A percentile compares a stretch with the other conserved stretches of the same genome.
Evolutionary conservation across 2,113 vertebrate species (phyloP).

Genomic region (Archilochus colubris): DNA sequence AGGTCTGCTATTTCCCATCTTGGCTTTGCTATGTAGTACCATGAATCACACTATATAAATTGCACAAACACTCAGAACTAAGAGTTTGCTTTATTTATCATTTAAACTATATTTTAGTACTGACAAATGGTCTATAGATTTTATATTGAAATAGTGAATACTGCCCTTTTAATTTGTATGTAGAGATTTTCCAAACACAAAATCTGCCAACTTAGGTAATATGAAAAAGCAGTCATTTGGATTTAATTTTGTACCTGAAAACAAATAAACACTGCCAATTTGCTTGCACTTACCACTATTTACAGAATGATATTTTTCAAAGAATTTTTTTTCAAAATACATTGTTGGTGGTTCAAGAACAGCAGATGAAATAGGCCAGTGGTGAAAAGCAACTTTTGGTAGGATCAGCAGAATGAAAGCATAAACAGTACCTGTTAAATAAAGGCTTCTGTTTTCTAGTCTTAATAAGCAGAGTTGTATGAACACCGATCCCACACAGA

Average conservation of each 20-base stretch:
- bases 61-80: not conserved
- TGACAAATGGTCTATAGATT: not conserved
- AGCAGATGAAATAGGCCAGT: not conserved
- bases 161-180: not conserved
- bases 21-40: not conserved
- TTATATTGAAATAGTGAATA: not conserved
- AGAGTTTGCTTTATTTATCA: slow-evolving; percentile 11
- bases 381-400: not conserved
- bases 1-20: not conserved
- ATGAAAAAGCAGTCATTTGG: not conserved
- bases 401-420: not conserved
- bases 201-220: not conserved
- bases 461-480: not conserved
- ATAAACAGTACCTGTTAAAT: not conserved
- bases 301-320: not conserved
- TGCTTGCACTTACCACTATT: not conserved
- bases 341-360: not conserved
- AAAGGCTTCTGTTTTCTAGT: not conserved
- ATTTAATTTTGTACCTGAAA: not conserved
- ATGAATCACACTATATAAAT: not conserved
- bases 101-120: slow-evolving; percentile 12
- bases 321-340: not conserved
- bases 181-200: not conserved
- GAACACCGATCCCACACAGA: not conserved
- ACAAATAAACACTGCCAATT: not conserved